phyloP scores from a whole-genome alignment of 2,797 vertebrate species.

The Cheirogaleus major region DNA sequence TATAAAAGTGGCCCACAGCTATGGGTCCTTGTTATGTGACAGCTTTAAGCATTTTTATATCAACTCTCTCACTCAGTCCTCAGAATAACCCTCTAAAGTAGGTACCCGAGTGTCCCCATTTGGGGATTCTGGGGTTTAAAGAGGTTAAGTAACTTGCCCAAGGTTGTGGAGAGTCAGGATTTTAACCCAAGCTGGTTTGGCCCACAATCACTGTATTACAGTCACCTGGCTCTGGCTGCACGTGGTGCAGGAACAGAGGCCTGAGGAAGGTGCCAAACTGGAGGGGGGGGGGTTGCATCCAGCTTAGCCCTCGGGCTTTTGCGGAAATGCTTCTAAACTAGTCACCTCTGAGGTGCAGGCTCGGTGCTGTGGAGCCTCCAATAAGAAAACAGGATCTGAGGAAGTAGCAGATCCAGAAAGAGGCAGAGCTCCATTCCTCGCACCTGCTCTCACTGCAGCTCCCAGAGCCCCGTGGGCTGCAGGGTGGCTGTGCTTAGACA shows the following conservation, averaged over 20 bases:
- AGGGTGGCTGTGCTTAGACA: accelerated
- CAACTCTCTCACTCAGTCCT: neutral
- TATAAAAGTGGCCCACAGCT: neutral
- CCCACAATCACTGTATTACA: neutral
- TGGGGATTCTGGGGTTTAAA: neutral
- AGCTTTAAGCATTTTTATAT: neutral
- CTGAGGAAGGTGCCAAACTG: neutral
- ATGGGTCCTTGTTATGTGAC: accelerated
- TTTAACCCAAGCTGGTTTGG: neutral
- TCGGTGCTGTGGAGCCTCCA: neutral
- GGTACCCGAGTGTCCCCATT: neutral
- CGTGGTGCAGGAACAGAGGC: accelerated
- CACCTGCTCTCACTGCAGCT: neutral
- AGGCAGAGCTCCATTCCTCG: accelerated
- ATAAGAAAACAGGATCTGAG: neutral
- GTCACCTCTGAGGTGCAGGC: neutral
- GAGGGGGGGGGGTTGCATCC: neutral
- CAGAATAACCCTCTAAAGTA: neutral
- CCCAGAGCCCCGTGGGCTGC: accelerated
- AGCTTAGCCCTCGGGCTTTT: neutral
- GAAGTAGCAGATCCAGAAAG: neutral
- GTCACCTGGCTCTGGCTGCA: neutral
- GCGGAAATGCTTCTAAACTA: neutral
- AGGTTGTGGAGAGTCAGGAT: neutral
- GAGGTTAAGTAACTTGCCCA: neutral